A percentile compares a stretch with the other conserved stretches of the same genome.
phyloP scores from a whole-genome alignment of 2,888 invertebrate genomes.

The Ceraclea dissimilis region DNA sequence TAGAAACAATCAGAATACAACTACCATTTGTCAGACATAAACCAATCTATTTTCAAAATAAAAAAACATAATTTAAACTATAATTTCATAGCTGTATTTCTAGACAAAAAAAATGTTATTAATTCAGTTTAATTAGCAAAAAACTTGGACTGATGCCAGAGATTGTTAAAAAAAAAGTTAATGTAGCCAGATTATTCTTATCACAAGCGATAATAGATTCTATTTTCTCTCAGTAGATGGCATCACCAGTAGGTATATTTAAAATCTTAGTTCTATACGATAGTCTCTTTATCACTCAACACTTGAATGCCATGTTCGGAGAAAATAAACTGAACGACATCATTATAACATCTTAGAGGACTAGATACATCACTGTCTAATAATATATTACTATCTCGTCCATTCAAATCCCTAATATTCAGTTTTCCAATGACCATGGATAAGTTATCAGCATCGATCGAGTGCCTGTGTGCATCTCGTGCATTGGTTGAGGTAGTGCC shows the following conservation, averaged over 20 bases:
- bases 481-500: conserved; percentile 24
- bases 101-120: too few relatives aligned
- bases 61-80: too few relatives aligned
- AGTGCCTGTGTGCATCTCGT: neutral
- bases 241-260: neutral
- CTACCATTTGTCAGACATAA: too few relatives aligned
- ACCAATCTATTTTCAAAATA: too few relatives aligned
- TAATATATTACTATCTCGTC: neutral
- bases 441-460: conserved; percentile 24
- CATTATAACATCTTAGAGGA: conserved; percentile 39
- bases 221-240: too few relatives aligned
- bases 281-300: conserved; percentile 71
- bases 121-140: too few relatives aligned
- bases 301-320: conserved; percentile 74
- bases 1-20: too few relatives aligned
- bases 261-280: conserved; percentile 39
- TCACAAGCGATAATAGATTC: too few relatives aligned
- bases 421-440: conserved; percentile 44
- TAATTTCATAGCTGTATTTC: too few relatives aligned
- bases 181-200: too few relatives aligned
- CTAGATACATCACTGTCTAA: conserved; percentile 27
- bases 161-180: too few relatives aligned
- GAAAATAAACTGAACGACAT: conserved; percentile 63
- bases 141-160: too few relatives aligned
- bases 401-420: conserved; percentile 33